Base-by-base conservation (phyloP, 2,888 invertebrate genomes). In the Acleris holmiana region DNA sequence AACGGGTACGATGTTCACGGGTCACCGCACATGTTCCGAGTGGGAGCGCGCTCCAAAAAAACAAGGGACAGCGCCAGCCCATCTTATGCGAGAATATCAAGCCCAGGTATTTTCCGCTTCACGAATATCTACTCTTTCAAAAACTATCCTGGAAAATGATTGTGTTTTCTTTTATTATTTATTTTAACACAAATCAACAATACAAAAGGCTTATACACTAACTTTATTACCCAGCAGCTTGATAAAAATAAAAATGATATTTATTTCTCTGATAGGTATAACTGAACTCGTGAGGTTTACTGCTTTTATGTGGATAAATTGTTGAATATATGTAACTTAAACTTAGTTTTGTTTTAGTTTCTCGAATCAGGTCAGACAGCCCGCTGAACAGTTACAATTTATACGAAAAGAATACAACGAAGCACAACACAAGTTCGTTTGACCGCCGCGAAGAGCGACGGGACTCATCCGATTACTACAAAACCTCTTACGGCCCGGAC, bases 1-100 rank as follows among this genome's bases (percentile, higher is more conserved):
- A 99, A 99, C 83, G 98, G 98, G 10, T 96, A 96, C 80, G 97
- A 97, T 77, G 94, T 94, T 41, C 86, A 89, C 68, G 98, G 97
- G 5, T 98, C 97, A 13, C 98, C 98, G 25, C 97, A 97, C 79
- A 96, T 97, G 79, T 95, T 98, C 88, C 93, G 97, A 65, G 97
- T 98, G 10, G 97, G 97, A 19, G 95, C 96, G 0, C 95, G 94
- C 68, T 94, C 96, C 25, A 89, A 85, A 74, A 90, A 89, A 68
- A 84, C 80, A 6, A 80, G 91, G 2, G 91, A 91, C 67, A 91
- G 90, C 71, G 82, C 86, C 46, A 91, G 91, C 67, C 91, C 91
- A 2, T 81, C 94, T 53, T 94, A 94, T 64, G 93, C 93, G 50
- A 93, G 89, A 72, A 88, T 91, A 74, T 89, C 93, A 70, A 93